Conservation (phyloP, 2,113 vertebrate genomes). For the Regulus satrapa region DNA sequence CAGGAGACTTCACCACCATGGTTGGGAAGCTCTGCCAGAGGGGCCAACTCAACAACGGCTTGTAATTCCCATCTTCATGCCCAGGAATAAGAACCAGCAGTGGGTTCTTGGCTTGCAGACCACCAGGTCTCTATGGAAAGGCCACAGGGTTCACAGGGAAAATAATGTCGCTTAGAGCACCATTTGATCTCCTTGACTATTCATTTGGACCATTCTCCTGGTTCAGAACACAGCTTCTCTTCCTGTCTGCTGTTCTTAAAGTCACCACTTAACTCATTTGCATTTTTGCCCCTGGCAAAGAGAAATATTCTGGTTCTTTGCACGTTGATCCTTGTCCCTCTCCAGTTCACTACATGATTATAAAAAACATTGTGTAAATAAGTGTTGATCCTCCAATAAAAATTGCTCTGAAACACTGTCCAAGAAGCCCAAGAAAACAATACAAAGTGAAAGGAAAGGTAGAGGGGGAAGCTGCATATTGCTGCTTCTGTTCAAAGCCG, state of each 20-base stretch:
- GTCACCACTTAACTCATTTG: not conserved
- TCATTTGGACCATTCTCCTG: not conserved
- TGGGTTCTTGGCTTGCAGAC: not conserved
- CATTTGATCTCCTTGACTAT: not conserved
- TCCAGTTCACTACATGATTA: not conserved
- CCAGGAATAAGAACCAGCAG: not conserved
- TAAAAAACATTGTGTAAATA: not conserved
- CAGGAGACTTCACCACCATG: not conserved
- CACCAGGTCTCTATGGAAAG: not conserved
- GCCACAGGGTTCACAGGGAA: not conserved
- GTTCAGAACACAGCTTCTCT: not conserved
- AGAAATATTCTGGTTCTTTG: not conserved
- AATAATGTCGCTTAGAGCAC: not conserved
- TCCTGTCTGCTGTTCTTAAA: not conserved
- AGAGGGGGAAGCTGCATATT: not conserved
- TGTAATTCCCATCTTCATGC: not conserved
- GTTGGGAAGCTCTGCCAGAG: not conserved
- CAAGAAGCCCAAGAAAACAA: conserved; percentile 30
- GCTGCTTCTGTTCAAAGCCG: conserved; percentile 42
- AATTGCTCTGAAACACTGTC: conserved; percentile 7
- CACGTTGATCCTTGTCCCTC: not conserved
- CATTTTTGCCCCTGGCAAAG: not conserved
- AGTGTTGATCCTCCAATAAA: conserved; percentile 14
- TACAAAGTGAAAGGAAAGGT: conserved; percentile 2
- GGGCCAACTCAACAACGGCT: not conserved